These are phyloP conservation scores for Drosophila rhopaloa DNA, from an alignment of 1,140 invertebrate species.

Conservation along the genomic window DNA sequence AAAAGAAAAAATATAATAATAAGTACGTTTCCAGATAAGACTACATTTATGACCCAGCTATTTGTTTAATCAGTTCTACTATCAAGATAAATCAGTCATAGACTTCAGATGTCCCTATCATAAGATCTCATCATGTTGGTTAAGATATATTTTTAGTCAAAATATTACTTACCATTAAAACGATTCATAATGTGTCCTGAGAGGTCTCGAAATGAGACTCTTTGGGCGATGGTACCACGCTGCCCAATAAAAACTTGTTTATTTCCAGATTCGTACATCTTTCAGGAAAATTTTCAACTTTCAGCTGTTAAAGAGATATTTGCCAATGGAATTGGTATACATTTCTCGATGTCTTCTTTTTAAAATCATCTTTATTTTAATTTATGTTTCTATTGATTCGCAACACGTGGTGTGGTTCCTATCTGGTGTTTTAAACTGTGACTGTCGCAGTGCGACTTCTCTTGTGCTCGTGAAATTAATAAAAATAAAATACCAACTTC, in stretches of 20 bases:
- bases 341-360: background rate
- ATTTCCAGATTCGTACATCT: background rate
- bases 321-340: background rate
- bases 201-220: slow-evolving; percentile 17
- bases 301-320: background rate
- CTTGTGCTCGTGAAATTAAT: background rate
- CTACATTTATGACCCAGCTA: background rate
- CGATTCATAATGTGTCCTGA: background rate
- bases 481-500: slow-evolving; percentile 3
- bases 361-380: slow-evolving; percentile 4
- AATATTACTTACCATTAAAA: background rate
- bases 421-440: background rate
- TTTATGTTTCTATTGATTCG: background rate
- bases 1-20: background rate
- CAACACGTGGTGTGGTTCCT: slow-evolving; percentile 18
- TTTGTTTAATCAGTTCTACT: slow-evolving; percentile 26
- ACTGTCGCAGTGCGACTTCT: background rate
- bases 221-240: background rate
- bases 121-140: slow-evolving; percentile 10
- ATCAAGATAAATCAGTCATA: slow-evolving; percentile 48
- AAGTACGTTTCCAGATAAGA: background rate
- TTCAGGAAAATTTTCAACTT: background rate
- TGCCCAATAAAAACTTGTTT: background rate
- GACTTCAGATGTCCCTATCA: slow-evolving; percentile 52
- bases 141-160: background rate